These are phyloP conservation scores for Cyclina sinensis DNA, from an alignment of 1,140 invertebrate species.

Conservation along the genomic window DNA sequence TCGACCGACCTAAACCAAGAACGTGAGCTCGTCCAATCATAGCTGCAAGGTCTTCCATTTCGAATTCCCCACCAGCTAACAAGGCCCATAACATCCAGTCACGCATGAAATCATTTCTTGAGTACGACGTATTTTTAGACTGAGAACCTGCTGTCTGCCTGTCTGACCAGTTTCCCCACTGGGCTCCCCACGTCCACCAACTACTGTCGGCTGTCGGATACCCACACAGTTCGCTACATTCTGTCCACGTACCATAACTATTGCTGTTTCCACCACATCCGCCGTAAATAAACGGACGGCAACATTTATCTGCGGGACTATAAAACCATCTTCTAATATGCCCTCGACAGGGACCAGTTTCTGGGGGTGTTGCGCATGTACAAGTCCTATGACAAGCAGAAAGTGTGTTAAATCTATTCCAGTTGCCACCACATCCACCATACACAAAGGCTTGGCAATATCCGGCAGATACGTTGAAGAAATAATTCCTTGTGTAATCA, in stretches of 20 bases:
- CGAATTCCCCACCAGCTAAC: not conserved
- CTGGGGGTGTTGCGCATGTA: slow-evolving; percentile 57
- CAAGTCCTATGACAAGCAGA: slow-evolving; percentile 44
- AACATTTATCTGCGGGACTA: slow-evolving; percentile 66
- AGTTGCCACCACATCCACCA: slow-evolving; percentile 88
- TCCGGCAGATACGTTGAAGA: slow-evolving; percentile 85
- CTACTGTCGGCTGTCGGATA: slow-evolving; percentile 25
- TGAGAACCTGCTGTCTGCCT: not conserved
- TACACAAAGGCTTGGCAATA: slow-evolving; percentile 88
- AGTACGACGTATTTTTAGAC: not conserved
- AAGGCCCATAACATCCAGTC: slow-evolving; percentile 42
- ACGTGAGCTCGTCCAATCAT: slow-evolving; percentile 22
- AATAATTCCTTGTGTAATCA: slow-evolving; percentile 84
- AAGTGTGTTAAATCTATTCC: slow-evolving; percentile 87
- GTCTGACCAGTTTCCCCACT: not conserved
- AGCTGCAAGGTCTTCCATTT: slow-evolving; percentile 29
- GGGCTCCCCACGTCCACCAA: slow-evolving; percentile 47
- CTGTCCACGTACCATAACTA: slow-evolving; percentile 58
- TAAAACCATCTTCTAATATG: slow-evolving; percentile 82
- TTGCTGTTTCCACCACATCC: slow-evolving; percentile 77
- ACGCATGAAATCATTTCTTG: slow-evolving; percentile 35
- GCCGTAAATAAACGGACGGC: slow-evolving; percentile 74
- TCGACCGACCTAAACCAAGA: not conserved
- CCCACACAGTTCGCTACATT: slow-evolving; percentile 33
- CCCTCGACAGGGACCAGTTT: slow-evolving; percentile 89